phyloP scores from a whole-genome alignment of 2,888 invertebrate species.

The Malthinus flaveolus region DNA sequence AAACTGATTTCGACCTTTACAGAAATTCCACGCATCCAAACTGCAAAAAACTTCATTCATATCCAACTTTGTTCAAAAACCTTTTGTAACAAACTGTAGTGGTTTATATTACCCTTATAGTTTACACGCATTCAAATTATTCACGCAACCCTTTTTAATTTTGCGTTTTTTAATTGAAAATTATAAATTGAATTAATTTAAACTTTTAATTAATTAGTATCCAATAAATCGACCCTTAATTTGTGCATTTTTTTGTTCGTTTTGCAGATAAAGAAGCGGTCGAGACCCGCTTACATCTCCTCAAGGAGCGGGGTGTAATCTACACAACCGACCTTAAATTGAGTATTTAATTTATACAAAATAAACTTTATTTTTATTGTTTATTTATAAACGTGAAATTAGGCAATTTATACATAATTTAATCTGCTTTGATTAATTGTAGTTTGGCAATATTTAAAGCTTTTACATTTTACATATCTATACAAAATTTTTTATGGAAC shows the following conservation, averaged over 20 bases:
- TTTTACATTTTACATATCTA: too few species aligned
- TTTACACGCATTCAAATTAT: too few species aligned
- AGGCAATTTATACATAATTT: background rate
- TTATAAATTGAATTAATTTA: background rate
- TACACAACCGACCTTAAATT: slow-evolving; percentile 60
- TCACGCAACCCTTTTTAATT: too few species aligned
- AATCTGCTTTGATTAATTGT: too few species aligned
- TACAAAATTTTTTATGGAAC: too few species aligned
- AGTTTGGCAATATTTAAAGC: too few species aligned
- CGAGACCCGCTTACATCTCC: slow-evolving; percentile 85
- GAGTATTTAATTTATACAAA: slow-evolving; percentile 10
- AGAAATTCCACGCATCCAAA: too few species aligned
- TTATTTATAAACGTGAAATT: background rate
- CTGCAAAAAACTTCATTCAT: too few species aligned
- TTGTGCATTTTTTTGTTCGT: slow-evolving; percentile 28
- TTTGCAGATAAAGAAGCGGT: slow-evolving; percentile 94
- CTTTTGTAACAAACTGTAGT: too few species aligned
- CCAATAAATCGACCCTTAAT: background rate
- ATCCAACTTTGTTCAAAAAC: too few species aligned
- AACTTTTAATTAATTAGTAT: background rate
- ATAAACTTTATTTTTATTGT: background rate
- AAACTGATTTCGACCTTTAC: too few species aligned
- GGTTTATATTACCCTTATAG: too few species aligned
- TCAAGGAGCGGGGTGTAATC: slow-evolving; percentile 78
- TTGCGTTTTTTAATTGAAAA: background rate